Base-by-base conservation (phyloP, 2,797 vertebrate genomes). In the Onychomys leucogaster region DNA sequence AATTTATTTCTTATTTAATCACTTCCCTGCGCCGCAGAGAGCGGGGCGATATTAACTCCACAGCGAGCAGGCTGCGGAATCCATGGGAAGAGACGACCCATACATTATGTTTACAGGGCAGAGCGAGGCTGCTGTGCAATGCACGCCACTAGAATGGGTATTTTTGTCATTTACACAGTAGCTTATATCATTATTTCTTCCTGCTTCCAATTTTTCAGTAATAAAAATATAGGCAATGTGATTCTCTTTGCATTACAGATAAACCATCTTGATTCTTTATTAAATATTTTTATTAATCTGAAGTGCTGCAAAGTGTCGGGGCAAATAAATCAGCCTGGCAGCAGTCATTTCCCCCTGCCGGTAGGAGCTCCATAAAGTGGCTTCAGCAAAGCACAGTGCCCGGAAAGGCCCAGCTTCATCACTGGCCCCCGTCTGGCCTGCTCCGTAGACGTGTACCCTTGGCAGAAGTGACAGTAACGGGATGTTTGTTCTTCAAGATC, bases 1-100 rank as follows among this genome's bases (percentile, higher is more conserved):
- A 97, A 98, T 98, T 98, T 98, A 98, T 98, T 98, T 98, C 98
- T 98, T 98, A 98, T 98, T 98, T 98, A 98, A 99, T 98, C 98
- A 98, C 98, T 98, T 97, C 94, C 98, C 98, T 90, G 97, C 43
- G 94, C 98, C 78, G 97, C 52, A 82, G 98, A 97, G 98, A 98
- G 97, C 6, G 13, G 97, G 97, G 73, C 73, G 97, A 89, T 83
- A 97, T 98, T 98, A 98, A 98, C 97, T 63, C 91, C 97, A 78
- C 97, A 67, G 95, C 83, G 97, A 95, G 97, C 97, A 67, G 98
- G 93, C 97, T 97, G 97, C 6, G 76, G 98, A 96, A 96, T 94
- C 96, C 49, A 90, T 95, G 27, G 92, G 65, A 97, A 95, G 97
- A 97, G 98, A 95, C 94, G 41, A 29, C 94, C 78, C 93, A 97